Base-by-base conservation (phyloP, 1,140 invertebrate genomes). In the Sarcophaga peregrina region DNA sequence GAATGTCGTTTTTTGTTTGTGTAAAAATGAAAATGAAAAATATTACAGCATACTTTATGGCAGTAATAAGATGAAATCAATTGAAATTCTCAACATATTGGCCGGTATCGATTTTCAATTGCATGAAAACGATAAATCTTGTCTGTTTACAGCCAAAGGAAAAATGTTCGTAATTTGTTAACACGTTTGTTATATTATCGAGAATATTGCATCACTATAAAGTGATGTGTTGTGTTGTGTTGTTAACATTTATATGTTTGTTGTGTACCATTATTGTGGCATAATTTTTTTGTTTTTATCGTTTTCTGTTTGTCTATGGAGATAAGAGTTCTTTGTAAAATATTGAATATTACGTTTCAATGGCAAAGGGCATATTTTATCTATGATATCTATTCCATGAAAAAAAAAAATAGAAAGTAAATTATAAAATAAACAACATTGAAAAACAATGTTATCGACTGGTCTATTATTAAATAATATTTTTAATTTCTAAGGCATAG, bases 31-130 rank as follows among this genome's bases (percentile, higher is more conserved):
- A 58, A 58, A 58, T 58, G n/a, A 58, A 15, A 58, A 58, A 58
- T 58, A n/a, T 10, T 52, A 58, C 15, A 58, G 54, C 54, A 58
- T 58, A 58, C 54, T 58, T 58, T 58, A 58, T 58, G 54, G 54
- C 15, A 37, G 25, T 37, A 37, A 37, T 37, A 37, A 37, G 1
- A n/a, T 58, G 54, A 58, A 13, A n/a, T 58, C n/a, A n/a, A 58
- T 58, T 58, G 54, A 58, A 58, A 13, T n/a, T 37, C 25, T 37
- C 25, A 37, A 37, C 25, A 37, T 37, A 37, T 37, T 37, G 25
- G 1, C 4, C 25, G 25, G 15, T 13, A 58, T n/a, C 11, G 54
- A 58, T 58, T 13, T 58, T 13, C 54, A 58, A 7, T 58, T 58
- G n/a, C 15, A 58, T 58, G 52, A 10, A 54, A 10, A 37, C 7